Percentiles rank a stretch among this genome's conserved stretches.
Conservation (phyloP, 30 jellyfish, hydroid and myxozoan species). For the Turritopsis dohrnii region DNA sequence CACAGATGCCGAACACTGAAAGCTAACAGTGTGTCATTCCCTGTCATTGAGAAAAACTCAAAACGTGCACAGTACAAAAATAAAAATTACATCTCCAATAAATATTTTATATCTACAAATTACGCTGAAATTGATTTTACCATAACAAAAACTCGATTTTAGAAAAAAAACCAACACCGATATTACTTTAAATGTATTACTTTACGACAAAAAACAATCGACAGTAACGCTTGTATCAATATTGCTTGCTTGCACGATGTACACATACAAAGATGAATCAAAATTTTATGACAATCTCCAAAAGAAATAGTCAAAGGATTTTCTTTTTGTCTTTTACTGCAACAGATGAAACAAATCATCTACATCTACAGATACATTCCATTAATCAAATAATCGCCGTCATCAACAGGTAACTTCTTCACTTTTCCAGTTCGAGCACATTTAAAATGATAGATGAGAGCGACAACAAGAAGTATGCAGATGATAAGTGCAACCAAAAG, state of each 20-base stretch:
- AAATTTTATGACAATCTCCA: background rate
- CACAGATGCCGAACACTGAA: too few relatives aligned
- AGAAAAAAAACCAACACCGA: too few relatives aligned
- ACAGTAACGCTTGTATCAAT: too few relatives aligned
- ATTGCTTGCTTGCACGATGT: background rate
- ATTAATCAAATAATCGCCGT: conserved; percentile 90
- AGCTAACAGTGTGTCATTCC: too few relatives aligned
- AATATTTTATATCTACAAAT: background rate
- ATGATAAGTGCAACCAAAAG: conserved; percentile 57
- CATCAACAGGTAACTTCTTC: conserved; percentile 97
- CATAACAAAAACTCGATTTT: too few relatives aligned
- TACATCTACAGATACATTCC: conserved; percentile 77
- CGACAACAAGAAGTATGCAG: conserved; percentile 46
- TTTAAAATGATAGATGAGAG: conserved; percentile 53
- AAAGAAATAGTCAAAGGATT: background rate
- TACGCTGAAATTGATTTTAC: background rate
- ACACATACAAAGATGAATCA: background rate
- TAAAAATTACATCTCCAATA: background rate
- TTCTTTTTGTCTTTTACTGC: too few relatives aligned
- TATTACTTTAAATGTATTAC: too few relatives aligned
- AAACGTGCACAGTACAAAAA: background rate
- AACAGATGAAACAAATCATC: background rate
- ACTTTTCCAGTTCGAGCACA: conserved; percentile 71
- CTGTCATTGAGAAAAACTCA: background rate
- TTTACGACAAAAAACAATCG: too few relatives aligned